phyloP scores from a whole-genome alignment of 2,888 invertebrate species.

The Trisateles emortualis region DNA sequence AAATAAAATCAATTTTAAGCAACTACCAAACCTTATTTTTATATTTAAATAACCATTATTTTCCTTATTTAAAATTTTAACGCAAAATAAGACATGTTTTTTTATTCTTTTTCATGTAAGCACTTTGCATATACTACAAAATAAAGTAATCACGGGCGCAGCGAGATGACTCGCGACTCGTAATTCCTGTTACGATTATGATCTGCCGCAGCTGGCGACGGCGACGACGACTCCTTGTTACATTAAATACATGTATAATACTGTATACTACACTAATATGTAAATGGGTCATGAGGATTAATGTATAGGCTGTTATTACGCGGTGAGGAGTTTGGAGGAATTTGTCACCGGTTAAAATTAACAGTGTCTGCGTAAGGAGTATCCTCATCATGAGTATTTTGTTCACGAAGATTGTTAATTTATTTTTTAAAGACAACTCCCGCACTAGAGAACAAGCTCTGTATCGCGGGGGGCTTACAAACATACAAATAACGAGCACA shows the following conservation, averaged over 20 bases:
- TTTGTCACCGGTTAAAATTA: neutral
- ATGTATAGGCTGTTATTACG: neutral
- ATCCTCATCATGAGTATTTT: no score
- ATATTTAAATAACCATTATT: no score
- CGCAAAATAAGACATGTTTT: no score
- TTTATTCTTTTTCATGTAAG: neutral
- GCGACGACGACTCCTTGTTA: constrained; percentile 17
- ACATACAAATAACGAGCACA: no score
- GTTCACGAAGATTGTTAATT: no score
- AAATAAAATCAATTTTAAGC: no score
- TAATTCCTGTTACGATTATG: constrained; percentile 63
- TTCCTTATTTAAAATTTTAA: no score
- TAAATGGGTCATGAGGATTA: neutral
- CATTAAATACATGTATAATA: constrained; percentile 12
- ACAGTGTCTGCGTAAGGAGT: neutral
- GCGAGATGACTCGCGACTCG: constrained; percentile 56
- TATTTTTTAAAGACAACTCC: no score
- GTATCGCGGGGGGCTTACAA: no score
- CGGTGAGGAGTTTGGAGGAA: no score
- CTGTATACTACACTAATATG: constrained; percentile 11
- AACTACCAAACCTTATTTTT: no score
- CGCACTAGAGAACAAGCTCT: no score
- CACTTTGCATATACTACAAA: constrained; percentile 39
- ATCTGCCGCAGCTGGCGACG: constrained; percentile 49
- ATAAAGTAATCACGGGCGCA: constrained; percentile 51